Conservation (phyloP, 1,140 invertebrate species). For the Penaeus japonicus region DNA sequence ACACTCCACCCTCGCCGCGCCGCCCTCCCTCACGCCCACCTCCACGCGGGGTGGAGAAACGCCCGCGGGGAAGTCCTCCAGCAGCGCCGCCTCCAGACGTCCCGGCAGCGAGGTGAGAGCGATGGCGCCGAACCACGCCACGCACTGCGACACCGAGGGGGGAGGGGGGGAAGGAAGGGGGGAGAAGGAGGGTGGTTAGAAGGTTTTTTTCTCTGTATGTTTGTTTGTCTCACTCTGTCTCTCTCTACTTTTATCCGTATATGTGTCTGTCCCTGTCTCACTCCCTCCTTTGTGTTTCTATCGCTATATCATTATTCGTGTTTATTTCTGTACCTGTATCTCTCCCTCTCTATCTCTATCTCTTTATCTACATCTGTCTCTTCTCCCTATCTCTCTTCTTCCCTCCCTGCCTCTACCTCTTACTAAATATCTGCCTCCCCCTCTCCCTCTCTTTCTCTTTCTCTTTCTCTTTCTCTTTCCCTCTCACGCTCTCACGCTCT, state of each 20-base stretch:
- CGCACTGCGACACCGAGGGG: slow-evolving; percentile 6
- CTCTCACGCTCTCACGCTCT: too few relatives aligned
- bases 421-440: neutral
- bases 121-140: slow-evolving; percentile 42
- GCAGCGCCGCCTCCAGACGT: slow-evolving; percentile 11
- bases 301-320: too few relatives aligned
- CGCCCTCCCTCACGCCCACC: slow-evolving; percentile 30
- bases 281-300: neutral
- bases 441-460: neutral
- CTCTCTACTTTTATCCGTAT: neutral
- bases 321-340: neutral
- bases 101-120: slow-evolving; percentile 43
- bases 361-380: neutral
- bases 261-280: too few relatives aligned
- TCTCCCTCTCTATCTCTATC: neutral
- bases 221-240: neutral
- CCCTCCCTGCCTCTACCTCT: neutral
- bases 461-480: too few relatives aligned
- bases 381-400: slow-evolving; percentile 7
- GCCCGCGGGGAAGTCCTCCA: neutral
- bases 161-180: neutral
- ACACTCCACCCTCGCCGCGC: slow-evolving; percentile 37
- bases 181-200: too few relatives aligned
- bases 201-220: neutral
- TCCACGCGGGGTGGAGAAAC: neutral